Conservation (phyloP, 2,113 vertebrate genomes). For the Corapipo altera region DNA sequence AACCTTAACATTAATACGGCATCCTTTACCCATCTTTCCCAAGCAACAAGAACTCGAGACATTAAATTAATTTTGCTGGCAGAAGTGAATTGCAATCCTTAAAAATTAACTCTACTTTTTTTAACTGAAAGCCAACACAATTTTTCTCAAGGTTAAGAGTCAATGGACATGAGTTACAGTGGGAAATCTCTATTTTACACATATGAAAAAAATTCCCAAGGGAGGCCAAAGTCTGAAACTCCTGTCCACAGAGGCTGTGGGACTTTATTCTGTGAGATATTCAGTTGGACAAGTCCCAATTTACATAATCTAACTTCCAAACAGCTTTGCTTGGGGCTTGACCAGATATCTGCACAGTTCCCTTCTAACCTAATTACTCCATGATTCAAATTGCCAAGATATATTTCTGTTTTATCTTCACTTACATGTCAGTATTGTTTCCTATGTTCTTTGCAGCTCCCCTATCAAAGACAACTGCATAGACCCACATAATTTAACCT, state of each 20-base stretch:
- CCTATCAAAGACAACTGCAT: neutral
- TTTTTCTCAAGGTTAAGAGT: neutral
- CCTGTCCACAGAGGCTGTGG: neutral
- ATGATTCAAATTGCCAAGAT: neutral
- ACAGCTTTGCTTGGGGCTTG: neutral
- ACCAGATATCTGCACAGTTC: neutral
- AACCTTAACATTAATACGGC: neutral
- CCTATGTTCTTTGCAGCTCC: neutral
- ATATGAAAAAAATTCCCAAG: neutral
- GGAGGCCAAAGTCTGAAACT: neutral
- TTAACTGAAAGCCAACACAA: neutral
- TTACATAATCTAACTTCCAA: neutral
- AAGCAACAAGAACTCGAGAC: neutral
- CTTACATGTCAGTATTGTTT: neutral
- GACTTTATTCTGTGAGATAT: neutral
- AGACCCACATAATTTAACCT: neutral
- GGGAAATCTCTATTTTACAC: neutral
- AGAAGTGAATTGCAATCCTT: neutral
- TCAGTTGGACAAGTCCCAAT: neutral
- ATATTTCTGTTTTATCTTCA: neutral
- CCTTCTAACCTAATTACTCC: neutral
- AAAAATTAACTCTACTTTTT: neutral
- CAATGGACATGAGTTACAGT: neutral
- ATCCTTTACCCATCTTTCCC: neutral
- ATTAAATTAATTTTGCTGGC: neutral